A percentile compares a stretch with the other conserved stretches of the same genome.
Conservation (phyloP, 2,113 vertebrate genomes). For the Meriones unguiculatus region DNA sequence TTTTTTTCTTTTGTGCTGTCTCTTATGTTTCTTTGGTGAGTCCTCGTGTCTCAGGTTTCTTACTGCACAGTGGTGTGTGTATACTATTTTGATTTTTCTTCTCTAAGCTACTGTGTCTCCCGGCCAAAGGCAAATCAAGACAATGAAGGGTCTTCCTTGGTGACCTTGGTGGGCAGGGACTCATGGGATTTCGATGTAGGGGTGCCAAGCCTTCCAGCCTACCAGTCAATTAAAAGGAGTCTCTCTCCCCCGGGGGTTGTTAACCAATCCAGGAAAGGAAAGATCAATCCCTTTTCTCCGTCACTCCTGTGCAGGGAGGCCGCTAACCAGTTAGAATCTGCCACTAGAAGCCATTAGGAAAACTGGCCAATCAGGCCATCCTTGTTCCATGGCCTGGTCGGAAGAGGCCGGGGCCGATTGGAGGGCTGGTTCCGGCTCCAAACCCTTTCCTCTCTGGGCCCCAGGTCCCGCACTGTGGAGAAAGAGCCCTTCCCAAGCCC, state of each 20-base stretch:
- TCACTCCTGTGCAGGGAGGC: constrained; percentile 60
- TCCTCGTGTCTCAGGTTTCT: constrained; percentile 29
- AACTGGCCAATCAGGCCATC: constrained; percentile 74
- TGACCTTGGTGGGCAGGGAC: constrained; percentile 73
- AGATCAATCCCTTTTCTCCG: constrained; percentile 66
- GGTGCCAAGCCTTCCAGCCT: constrained; percentile 46
- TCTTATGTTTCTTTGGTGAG: constrained; percentile 32
- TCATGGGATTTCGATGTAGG: constrained; percentile 45
- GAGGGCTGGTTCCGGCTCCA: constrained; percentile 68
- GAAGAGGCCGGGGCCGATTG: constrained; percentile 72
- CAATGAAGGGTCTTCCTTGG: constrained; percentile 59
- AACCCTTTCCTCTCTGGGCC: constrained; percentile 75
- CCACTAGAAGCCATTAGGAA: constrained; percentile 75
- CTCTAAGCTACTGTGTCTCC: constrained; percentile 40
- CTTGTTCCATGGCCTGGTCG: constrained; percentile 77
- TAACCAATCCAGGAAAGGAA: constrained; percentile 76
- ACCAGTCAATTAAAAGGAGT: constrained; percentile 74
- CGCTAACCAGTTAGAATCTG: constrained; percentile 77
- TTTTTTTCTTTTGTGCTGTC: neutral
- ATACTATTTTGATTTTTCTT: constrained; percentile 38
- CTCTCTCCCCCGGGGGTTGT: constrained; percentile 53
- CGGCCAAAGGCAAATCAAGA: constrained; percentile 57
- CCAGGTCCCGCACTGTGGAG: constrained; percentile 3
- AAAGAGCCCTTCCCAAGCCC: neutral
- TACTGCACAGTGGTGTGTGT: neutral